phyloP scores from a whole-genome alignment of 1,140 invertebrate species.

The Anagrus nilaparvatae region DNA sequence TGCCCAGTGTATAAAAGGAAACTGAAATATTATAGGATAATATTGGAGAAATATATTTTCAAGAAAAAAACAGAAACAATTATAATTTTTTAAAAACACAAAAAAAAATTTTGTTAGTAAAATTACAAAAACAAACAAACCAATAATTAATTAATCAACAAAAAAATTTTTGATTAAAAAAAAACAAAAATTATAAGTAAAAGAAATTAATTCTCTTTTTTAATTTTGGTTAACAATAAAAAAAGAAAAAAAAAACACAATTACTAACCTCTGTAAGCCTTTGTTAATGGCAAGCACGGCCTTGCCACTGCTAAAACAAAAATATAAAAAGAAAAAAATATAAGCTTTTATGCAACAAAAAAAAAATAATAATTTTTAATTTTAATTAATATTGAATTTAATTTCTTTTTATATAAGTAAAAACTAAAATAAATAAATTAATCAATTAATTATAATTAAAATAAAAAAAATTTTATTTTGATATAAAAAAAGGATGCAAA shows the following conservation, averaged over 20 bases:
- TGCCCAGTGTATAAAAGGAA: conserved; percentile 17
- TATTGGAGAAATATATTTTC: conserved; percentile 1
- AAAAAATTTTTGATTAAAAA: neutral
- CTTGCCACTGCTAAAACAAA: conserved; percentile 66
- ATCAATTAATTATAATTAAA: too few relatives aligned
- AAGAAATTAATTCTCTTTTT: too few relatives aligned
- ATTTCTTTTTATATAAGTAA: too few relatives aligned
- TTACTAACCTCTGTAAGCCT: conserved; percentile 75
- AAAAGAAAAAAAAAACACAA: conserved; percentile 22
- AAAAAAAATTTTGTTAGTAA: conserved; percentile 7
- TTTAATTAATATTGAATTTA: too few relatives aligned
- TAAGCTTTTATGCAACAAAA: conserved; percentile 10
- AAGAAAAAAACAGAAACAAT: conserved; percentile 10
- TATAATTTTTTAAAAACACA: conserved; percentile 10
- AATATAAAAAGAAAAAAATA: conserved; percentile 33
- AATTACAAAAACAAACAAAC: conserved; percentile 5
- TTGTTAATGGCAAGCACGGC: conserved; percentile 81
- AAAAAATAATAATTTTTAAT: too few relatives aligned
- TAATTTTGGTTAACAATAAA: neutral
- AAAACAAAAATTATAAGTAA: neutral
- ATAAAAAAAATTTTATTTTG: too few relatives aligned
- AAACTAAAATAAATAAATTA: too few relatives aligned
- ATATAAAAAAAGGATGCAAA: too few relatives aligned
- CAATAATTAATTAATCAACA: neutral
- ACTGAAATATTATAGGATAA: conserved; percentile 1